Conservation (phyloP, 2,888 invertebrate species). For the Morinoia aosen region DNA sequence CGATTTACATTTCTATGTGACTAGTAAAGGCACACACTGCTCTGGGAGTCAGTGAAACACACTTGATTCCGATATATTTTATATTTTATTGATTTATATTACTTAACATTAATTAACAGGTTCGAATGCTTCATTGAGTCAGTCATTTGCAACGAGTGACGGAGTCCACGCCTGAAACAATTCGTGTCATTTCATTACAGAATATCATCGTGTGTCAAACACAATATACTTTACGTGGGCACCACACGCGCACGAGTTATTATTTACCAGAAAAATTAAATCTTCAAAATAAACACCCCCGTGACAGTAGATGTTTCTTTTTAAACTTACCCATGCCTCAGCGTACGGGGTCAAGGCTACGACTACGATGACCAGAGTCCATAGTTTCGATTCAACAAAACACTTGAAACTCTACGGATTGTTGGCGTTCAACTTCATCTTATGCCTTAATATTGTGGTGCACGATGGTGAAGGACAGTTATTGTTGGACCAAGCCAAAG, state of each 20-base stretch:
- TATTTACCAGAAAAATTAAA: too few relatives aligned
- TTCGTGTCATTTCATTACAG: neutral
- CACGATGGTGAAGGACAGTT: too few relatives aligned
- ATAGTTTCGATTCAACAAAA: too few relatives aligned
- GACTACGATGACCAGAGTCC: neutral
- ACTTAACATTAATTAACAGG: neutral
- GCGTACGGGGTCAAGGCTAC: neutral
- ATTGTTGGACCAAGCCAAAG: too few relatives aligned
- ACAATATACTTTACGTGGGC: neutral
- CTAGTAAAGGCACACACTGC: neutral
- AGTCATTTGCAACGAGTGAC: neutral
- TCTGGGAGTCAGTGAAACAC: neutral
- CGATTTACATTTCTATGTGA: neutral
- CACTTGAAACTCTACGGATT: too few relatives aligned
- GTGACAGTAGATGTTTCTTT: too few relatives aligned
- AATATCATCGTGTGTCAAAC: neutral
- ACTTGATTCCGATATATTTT: neutral
- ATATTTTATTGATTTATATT: neutral
- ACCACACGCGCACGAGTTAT: too few relatives aligned
- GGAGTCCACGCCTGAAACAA: neutral
- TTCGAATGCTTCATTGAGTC: neutral
- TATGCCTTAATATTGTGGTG: too few relatives aligned
- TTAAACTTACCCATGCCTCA: too few relatives aligned
- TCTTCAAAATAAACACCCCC: too few relatives aligned
- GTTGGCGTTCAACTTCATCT: too few relatives aligned